Conservation (phyloP, 2,888 invertebrate species). For the Drosophila imparisetae region DNA sequence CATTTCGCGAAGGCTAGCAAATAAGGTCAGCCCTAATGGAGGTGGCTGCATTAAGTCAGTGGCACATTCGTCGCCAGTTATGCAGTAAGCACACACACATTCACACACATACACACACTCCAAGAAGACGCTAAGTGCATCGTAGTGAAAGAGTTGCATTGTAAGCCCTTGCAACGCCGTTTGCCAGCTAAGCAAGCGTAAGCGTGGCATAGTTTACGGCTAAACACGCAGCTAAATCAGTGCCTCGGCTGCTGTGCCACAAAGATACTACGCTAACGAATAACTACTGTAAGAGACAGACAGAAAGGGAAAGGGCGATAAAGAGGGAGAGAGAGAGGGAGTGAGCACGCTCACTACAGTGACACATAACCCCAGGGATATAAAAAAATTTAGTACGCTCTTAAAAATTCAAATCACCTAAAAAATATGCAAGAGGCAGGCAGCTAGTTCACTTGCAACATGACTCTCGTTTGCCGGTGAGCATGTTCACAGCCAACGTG, state of each 20-base stretch:
- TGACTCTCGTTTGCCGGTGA: constrained; percentile 11
- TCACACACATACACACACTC: not conserved
- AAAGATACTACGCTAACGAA: not conserved
- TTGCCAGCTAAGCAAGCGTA: constrained; percentile 55
- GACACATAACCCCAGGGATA: constrained; percentile 72
- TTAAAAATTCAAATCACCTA: constrained; percentile 76
- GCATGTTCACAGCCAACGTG: constrained; percentile 25
- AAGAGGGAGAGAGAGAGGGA: not conserved
- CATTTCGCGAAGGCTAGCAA: constrained; percentile 51
- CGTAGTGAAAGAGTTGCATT: constrained; percentile 49
- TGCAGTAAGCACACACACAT: not conserved
- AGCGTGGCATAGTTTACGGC: constrained; percentile 42
- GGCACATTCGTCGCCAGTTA: constrained; percentile 41
- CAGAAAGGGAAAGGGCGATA: not conserved
- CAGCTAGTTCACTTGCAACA: constrained; percentile 13
- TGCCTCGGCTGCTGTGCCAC: not conserved
- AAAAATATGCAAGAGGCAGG: constrained; percentile 69
- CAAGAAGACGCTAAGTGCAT: not conserved
- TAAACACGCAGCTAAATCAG: constrained; percentile 39
- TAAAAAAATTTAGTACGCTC: constrained; percentile 65
- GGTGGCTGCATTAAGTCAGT: constrained; percentile 65
- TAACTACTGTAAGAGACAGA: not conserved
- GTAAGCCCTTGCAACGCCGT: constrained; percentile 42
- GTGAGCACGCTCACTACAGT: constrained; percentile 33
- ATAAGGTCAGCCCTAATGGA: constrained; percentile 27